A percentile compares a stretch with the other conserved stretches of the same genome.
phyloP scores from a whole-genome alignment of 1,140 invertebrate genomes.

The Diachasmimorpha longicaudata region DNA sequence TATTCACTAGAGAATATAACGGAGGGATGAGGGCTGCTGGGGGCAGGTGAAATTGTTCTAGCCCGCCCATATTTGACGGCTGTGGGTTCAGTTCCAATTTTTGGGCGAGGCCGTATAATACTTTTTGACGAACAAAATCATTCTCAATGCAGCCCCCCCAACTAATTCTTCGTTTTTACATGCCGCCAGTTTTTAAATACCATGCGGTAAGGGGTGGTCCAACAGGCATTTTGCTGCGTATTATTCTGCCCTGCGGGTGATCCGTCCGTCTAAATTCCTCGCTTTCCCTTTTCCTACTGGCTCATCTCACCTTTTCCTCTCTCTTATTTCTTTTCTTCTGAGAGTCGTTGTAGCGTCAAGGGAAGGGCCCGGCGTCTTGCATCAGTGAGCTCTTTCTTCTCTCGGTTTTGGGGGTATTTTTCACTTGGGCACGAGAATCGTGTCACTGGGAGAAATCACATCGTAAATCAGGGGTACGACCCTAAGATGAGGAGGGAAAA shows the following conservation, averaged over 20 bases:
- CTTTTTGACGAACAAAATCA: constrained; percentile 35
- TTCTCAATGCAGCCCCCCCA: background rate
- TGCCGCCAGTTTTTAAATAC: constrained; percentile 41
- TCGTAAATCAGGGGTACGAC: background rate
- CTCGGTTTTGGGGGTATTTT: background rate
- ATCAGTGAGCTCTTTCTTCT: background rate
- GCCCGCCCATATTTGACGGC: constrained; percentile 48
- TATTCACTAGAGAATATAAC: constrained; percentile 38
- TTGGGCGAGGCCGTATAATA: constrained; percentile 15
- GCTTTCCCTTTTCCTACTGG: constrained; percentile 33
- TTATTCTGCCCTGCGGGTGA: constrained; percentile 57
- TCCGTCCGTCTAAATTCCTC: constrained; percentile 35
- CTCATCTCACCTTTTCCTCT: constrained; percentile 14
- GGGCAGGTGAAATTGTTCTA: constrained; percentile 45
- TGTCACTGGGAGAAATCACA: background rate
- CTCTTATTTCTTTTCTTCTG: constrained; percentile 18
- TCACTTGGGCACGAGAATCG: background rate
- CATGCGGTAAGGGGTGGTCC: constrained; percentile 50
- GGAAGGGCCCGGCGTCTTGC: background rate
- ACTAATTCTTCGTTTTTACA: background rate
- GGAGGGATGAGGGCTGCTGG: constrained; percentile 23
- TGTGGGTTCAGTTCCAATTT: constrained; percentile 29
- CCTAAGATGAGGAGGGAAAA: background rate
- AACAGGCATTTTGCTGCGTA: constrained; percentile 50
- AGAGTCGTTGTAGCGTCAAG: background rate